Percentiles rank a stretch among this genome's conserved stretches.
Evolutionary conservation across 2,113 vertebrate species (phyloP).

Genomic region (Erythrolamprus reginae): DNA sequence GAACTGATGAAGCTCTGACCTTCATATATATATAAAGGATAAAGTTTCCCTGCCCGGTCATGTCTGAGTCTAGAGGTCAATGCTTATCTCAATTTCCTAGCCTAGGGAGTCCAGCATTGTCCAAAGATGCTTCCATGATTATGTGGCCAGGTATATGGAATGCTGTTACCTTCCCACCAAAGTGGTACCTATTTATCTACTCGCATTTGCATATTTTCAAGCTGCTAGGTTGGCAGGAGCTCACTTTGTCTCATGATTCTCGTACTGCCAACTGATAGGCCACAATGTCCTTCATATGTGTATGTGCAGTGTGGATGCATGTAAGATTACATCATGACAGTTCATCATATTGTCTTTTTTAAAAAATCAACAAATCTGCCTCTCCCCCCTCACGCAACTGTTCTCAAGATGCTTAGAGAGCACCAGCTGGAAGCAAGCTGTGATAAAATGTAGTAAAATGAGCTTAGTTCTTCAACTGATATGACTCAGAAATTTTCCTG

Average conservation of each 20-base stretch:
- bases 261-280: not conserved
- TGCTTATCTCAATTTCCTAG: not conserved
- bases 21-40: not conserved
- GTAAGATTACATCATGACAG: not conserved
- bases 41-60: not conserved
- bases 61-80: not conserved
- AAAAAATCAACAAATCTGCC: not conserved
- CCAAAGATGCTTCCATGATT: not conserved
- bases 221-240: not conserved
- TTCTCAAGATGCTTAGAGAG: not conserved
- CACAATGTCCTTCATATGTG: not conserved
- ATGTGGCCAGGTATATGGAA: not conserved
- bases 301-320: not conserved
- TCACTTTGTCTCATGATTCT: not conserved
- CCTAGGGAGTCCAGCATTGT: not conserved
- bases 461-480: not conserved
- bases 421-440: not conserved
- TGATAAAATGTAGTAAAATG: not conserved
- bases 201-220: not conserved
- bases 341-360: not conserved
- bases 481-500: not conserved
- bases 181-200: not conserved
- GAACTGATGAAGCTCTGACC: not conserved
- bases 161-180: not conserved
- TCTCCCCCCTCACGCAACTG: not conserved